phyloP scores from a whole-genome alignment of 2,113 vertebrate genomes.

The Neotragus pygmaeus region DNA sequence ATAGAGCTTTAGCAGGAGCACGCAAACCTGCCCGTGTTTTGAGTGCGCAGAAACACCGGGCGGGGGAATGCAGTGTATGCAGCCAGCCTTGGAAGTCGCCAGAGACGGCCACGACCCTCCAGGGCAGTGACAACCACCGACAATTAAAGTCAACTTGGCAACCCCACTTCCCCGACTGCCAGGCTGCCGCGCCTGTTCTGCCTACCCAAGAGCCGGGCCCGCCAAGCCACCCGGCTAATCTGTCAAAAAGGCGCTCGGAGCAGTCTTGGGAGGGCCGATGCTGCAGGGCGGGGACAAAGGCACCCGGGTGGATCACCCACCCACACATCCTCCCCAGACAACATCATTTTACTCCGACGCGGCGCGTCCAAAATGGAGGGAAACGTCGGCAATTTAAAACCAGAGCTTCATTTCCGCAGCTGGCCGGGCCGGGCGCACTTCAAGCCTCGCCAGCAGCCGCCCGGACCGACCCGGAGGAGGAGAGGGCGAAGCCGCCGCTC shows the following conservation, averaged over 20 bases:
- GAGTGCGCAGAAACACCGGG: not conserved
- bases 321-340: not conserved
- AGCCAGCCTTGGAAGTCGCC: not conserved
- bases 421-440: no score
- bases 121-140: not conserved
- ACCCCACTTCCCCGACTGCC: not conserved
- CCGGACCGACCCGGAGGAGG: not conserved
- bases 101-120: not conserved
- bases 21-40: not conserved
- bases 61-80: not conserved
- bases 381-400: constrained; percentile 64
- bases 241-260: not conserved
- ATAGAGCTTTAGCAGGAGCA: not conserved
- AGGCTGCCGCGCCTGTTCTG: not conserved
- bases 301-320: not conserved
- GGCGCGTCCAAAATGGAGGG: constrained; percentile 69
- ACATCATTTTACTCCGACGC: not conserved
- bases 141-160: not conserved
- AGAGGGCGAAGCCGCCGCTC: not conserved
- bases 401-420: not conserved
- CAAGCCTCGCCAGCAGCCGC: not conserved
- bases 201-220: not conserved
- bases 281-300: constrained; percentile 12
- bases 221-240: not conserved
- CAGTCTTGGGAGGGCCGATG: not conserved